These are phyloP conservation scores for Morpho achilles DNA, from an alignment of 2,888 invertebrate species.

Conservation along the genomic window DNA sequence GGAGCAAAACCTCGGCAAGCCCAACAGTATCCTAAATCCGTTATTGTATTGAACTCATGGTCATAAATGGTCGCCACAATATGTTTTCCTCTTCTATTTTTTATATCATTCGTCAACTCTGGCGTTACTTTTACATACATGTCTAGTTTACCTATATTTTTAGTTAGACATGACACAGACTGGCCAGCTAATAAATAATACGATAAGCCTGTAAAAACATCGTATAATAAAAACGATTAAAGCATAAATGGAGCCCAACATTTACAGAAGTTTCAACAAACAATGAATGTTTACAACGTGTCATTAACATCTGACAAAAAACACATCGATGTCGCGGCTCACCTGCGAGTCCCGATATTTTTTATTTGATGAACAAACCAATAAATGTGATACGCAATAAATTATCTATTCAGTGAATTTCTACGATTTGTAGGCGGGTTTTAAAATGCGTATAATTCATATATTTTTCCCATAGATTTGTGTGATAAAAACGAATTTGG, in stretches of 20 bases:
- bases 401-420: conserved; percentile 70
- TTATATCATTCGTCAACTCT: no score
- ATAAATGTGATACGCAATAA: conserved; percentile 55
- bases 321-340: conserved; percentile 37
- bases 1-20: no score
- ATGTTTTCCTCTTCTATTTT: no score
- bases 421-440: conserved; percentile 69
- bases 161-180: no score
- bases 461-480: conserved; percentile 24
- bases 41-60: no score
- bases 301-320: conserved; percentile 53
- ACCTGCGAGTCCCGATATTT: conserved; percentile 37
- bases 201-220: no score
- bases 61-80: no score
- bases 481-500: conserved; percentile 29
- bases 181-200: no score
- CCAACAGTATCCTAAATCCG: no score
- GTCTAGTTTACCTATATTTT: no score
- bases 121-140: no score
- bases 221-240: conserved; percentile 9
- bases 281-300: conserved; percentile 62
- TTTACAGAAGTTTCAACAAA: conserved; percentile 35
- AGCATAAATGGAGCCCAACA: conserved; percentile 28
- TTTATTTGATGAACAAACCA: conserved; percentile 37
- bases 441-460: conserved; percentile 11